phyloP scores from a whole-genome alignment of 2,797 vertebrate genomes.

The Typhlichthys subterraneus region DNA sequence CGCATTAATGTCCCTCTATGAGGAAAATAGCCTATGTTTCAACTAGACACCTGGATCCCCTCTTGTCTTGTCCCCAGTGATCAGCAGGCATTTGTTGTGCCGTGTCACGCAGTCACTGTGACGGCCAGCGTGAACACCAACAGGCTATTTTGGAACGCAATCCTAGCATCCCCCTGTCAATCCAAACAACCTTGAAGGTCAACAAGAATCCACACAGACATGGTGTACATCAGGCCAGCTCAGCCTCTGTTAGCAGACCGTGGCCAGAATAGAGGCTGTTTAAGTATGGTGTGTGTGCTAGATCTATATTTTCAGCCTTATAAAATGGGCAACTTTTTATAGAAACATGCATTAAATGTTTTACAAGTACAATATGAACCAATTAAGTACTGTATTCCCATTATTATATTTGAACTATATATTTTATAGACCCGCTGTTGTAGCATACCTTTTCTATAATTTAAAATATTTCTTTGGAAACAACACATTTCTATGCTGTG shows the following conservation, averaged over 20 bases:
- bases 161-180: constrained; percentile 60
- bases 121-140: constrained; percentile 54
- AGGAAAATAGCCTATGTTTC: constrained; percentile 38
- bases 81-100: constrained; percentile 67
- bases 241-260: constrained; percentile 25
- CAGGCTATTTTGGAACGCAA: constrained; percentile 67
- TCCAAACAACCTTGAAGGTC: constrained; percentile 64
- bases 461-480: constrained; percentile 43
- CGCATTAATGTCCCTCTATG: constrained; percentile 18
- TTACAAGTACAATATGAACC: neutral
- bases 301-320: constrained; percentile 7
- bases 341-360: neutral
- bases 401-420: too few species aligned
- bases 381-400: neutral
- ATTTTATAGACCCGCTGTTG: neutral
- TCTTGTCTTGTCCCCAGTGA: constrained; percentile 56
- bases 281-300: constrained; percentile 7
- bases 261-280: constrained; percentile 8
- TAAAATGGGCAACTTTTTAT: neutral
- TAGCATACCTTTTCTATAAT: constrained; percentile 25
- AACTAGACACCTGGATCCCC: constrained; percentile 64
- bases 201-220: constrained; percentile 39
- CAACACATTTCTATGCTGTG: constrained; percentile 3
- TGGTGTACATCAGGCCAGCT: constrained; percentile 22
- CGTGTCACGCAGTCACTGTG: constrained; percentile 52